Evolutionary conservation across 1,140 invertebrate species (phyloP).

Genomic region (Ptiloglossa arizonensis): DNA sequence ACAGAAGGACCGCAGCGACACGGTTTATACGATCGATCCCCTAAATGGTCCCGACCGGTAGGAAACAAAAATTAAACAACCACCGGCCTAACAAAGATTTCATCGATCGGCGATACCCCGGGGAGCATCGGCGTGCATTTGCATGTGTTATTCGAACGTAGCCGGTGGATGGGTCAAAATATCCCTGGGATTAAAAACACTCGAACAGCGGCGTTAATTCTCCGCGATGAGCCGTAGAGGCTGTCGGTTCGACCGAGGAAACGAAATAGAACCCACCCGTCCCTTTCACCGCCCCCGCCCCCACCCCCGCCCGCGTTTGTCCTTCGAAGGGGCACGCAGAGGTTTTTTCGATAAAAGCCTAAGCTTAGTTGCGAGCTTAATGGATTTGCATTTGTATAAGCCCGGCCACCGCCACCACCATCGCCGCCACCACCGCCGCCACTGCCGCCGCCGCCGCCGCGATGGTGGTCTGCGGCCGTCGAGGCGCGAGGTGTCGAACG

Average conservation of each 20-base stretch:
- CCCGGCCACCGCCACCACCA: slow-evolving; percentile 35
- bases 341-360: slow-evolving; percentile 66
- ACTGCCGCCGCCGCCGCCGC: slow-evolving; percentile 37
- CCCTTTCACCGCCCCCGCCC: too few relatives aligned
- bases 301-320: slow-evolving; percentile 37
- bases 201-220: slow-evolving; percentile 48
- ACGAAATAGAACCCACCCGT: slow-evolving; percentile 40
- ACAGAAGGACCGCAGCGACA: background rate
- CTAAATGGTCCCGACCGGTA: background rate
- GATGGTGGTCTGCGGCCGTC: slow-evolving; percentile 14
- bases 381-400: slow-evolving; percentile 68
- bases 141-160: slow-evolving; percentile 7
- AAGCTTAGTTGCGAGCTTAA: slow-evolving; percentile 66
- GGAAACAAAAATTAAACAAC: slow-evolving; percentile 14
- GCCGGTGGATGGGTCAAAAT: background rate
- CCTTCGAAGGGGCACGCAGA: slow-evolving; percentile 49
- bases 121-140: slow-evolving; percentile 25
- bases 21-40: background rate
- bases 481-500: slow-evolving; percentile 50
- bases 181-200: slow-evolving; percentile 58
- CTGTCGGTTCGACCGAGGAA: slow-evolving; percentile 41
- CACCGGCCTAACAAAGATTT: background rate
- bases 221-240: slow-evolving; percentile 26
- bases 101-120: slow-evolving; percentile 1
- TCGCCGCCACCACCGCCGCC: slow-evolving; percentile 34